Percentiles rank a stretch among this genome's conserved stretches.
These are phyloP conservation scores for Halisarca cf. caerulea DNA, from an alignment of 37 sponge, comb jelly and placozoan genomes.

Conservation along the genomic window DNA sequence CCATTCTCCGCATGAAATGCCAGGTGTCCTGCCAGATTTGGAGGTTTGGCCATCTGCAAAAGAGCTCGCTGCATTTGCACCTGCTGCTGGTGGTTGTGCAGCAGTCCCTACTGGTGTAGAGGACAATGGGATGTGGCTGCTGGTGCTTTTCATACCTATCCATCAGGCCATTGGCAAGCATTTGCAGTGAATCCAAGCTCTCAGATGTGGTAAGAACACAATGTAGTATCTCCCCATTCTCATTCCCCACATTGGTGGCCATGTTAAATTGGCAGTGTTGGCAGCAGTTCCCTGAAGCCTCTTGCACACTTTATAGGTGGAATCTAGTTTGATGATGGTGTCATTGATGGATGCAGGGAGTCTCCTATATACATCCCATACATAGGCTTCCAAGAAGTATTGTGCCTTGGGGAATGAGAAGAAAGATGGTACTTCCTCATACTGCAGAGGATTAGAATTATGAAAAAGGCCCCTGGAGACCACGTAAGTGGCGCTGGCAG, in stretches of 20 bases:
- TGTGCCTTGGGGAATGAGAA: background rate
- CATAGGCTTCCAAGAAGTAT: conserved; percentile 6
- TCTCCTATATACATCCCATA: conserved; percentile 30
- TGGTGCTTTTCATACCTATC: conserved; percentile 16
- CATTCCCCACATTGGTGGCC: conserved; percentile 68
- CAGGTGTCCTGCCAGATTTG: conserved; percentile 37
- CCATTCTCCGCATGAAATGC: conserved; percentile 61
- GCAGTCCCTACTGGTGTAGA: conserved; percentile 57
- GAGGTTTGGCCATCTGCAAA: conserved; percentile 14
- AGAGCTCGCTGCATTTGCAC: conserved; percentile 9
- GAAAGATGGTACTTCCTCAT: background rate
- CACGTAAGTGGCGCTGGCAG: conserved; percentile 23
- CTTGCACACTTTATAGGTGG: conserved; percentile 51
- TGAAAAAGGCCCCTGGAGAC: background rate
- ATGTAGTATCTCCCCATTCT: conserved; percentile 52
- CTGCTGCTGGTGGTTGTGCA: background rate
- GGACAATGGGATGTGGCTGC: conserved; percentile 5
- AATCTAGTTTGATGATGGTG: conserved; percentile 49
- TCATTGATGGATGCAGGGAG: conserved; percentile 41
- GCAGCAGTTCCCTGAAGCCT: conserved; percentile 47
- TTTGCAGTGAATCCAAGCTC: background rate
- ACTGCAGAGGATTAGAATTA: background rate
- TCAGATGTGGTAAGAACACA: conserved; percentile 37
- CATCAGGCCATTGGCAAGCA: conserved; percentile 39
- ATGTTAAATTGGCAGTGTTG: conserved; percentile 35